Conservation (phyloP, 1,140 invertebrate genomes). For the Lethocerus indicus region DNA sequence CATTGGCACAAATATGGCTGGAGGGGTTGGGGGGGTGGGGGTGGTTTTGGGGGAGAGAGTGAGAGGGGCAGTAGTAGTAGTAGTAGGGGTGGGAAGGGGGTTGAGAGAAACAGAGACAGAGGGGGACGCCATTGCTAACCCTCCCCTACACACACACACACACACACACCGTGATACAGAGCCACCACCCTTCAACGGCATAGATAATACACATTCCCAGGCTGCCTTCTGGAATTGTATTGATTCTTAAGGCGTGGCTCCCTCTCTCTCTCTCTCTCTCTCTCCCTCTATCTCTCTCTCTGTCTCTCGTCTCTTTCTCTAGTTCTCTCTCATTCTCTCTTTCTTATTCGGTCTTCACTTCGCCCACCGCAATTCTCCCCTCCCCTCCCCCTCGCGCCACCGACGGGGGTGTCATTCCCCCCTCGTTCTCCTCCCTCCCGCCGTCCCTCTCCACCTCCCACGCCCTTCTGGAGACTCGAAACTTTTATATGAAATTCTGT, state of each 20-base stretch:
- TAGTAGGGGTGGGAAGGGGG: background rate
- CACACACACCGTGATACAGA: background rate
- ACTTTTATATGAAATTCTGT: conserved; percentile 9
- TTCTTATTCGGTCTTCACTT: too few relatives aligned
- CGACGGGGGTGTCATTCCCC: too few relatives aligned
- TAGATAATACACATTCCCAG: conserved; percentile 7
- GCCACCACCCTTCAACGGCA: conserved; percentile 5
- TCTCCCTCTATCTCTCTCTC: background rate
- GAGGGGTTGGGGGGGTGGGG: too few relatives aligned
- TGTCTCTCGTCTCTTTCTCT: background rate
- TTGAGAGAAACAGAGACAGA: too few relatives aligned
- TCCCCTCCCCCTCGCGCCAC: too few relatives aligned
- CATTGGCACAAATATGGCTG: too few relatives aligned
- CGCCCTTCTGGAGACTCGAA: background rate
- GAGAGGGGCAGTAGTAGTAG: background rate
- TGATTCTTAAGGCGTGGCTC: conserved; percentile 7
- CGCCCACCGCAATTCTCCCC: too few relatives aligned
- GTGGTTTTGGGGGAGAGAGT: background rate
- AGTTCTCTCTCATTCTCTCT: background rate
- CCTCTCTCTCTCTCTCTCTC: background rate
- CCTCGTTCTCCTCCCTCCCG: background rate
- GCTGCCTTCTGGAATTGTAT: conserved; percentile 8
- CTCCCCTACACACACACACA: background rate
- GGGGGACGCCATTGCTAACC: background rate
- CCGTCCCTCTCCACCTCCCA: background rate